Base-by-base conservation (phyloP, 2,113 vertebrate genomes). In the Acrocephalus kingi region DNA sequence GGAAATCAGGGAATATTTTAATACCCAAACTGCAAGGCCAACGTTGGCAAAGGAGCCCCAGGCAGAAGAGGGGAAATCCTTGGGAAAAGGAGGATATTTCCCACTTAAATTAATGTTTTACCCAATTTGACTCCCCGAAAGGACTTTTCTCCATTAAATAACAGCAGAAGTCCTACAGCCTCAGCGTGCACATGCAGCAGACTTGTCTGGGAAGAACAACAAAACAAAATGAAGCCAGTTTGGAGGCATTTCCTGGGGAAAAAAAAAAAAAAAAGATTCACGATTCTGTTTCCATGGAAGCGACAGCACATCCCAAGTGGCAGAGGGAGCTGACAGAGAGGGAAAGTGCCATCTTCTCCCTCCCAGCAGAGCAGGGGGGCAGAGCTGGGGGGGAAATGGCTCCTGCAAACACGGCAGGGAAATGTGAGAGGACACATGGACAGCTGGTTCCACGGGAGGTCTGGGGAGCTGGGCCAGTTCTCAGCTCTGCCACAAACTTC, bases 261-360 rank as follows among this genome's bases (percentile, higher is more conserved):
- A 39, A 39, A 39, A 39, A 39, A 39, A 39, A 35, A 39, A 81
- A 94, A 89, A 97, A 80, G 88, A 95, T 89, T 95, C 95, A 76
- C 7, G 84, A 28, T 84, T 94, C 95, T 72, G 97, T 97, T 97
- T 97, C 97, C 97, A 97, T 97, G 97, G 97, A 97, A 97, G 97
- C 95, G 84, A 94, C 92, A 87, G 93, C 94, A 89, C 90, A 95
- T 97, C 97, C 97, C 97, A 97, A 96, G 96, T 86, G 97, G 95
- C 93, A 87, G 61, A 33, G 88, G 93, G 94, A 97, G 94, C 95
- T 94, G 90, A 74, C 93, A 91, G 94, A 96, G 45, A 94, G 54
- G 54, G 28, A 55, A 55, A 97, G 93, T 94, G 91, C 86, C 90
- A 96, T 86, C 90, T 77, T 71, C 79, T 95, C 59, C 86, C 84